Percentiles rank a stretch among this genome's conserved stretches.
Evolutionary conservation across 1,140 invertebrate genomes (phyloP).

Genomic region (Drosophila rufa): DNA sequence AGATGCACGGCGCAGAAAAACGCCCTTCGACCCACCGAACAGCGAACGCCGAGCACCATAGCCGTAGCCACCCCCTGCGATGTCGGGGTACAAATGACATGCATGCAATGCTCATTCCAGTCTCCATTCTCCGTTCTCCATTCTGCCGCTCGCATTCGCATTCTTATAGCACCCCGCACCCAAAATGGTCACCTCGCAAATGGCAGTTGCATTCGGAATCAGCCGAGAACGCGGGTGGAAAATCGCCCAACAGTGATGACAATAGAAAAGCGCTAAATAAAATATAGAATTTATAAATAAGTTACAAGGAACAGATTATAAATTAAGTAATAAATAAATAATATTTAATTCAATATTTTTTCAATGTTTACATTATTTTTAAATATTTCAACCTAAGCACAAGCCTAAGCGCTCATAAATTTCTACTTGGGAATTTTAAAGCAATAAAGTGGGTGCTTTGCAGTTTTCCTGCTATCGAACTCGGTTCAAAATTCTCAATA

Average conservation of each 20-base stretch:
- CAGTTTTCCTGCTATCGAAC: not conserved
- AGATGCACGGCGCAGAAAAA: conserved; percentile 47
- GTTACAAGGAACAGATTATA: too few relatives aligned
- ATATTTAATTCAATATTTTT: too few relatives aligned
- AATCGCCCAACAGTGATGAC: not conserved
- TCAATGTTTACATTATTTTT: too few relatives aligned
- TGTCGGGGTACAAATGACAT: conserved; percentile 79
- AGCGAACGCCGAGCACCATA: not conserved
- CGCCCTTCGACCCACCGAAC: conserved; percentile 22
- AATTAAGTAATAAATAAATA: too few relatives aligned
- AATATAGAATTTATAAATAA: too few relatives aligned
- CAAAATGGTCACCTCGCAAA: conserved; percentile 78
- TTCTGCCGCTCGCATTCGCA: conserved; percentile 14
- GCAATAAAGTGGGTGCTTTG: not conserved
- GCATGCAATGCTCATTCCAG: conserved; percentile 69
- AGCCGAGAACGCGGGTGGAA: not conserved
- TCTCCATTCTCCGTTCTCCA: conserved; percentile 9
- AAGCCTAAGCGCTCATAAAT: not conserved
- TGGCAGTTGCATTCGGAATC: conserved; percentile 66
- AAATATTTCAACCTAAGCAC: too few relatives aligned
- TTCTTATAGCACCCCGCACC: conserved; percentile 30
- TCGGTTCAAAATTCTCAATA: not conserved
- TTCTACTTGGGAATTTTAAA: not conserved
- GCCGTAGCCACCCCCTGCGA: not conserved
- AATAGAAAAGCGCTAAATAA: too few relatives aligned